Conservation (phyloP, 64 coral and sea anemone species). For the Pocillopora verrucosa region DNA sequence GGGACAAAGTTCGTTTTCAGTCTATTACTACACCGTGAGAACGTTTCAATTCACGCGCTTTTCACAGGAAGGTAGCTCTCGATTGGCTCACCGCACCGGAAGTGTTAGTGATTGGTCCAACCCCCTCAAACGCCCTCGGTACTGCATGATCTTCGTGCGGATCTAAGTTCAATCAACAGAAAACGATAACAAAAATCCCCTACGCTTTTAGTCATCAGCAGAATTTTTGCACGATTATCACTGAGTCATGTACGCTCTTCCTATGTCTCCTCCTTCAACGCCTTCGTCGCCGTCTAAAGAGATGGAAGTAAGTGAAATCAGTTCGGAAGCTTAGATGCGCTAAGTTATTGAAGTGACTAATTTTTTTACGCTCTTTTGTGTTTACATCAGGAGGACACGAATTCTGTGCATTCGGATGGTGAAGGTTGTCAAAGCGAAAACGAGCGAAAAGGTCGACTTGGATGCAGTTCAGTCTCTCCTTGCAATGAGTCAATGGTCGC, state of each 20-base stretch:
- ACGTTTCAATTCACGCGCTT: slow-evolving; percentile 80
- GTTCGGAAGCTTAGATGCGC: background rate
- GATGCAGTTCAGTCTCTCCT: slow-evolving; percentile 97
- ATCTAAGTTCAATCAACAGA: slow-evolving; percentile 92
- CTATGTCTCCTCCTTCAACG: slow-evolving; percentile 98
- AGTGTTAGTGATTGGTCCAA: slow-evolving; percentile 71
- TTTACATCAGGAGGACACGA: slow-evolving; percentile 65
- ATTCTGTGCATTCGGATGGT: slow-evolving; percentile 30
- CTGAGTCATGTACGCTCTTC: slow-evolving; percentile 76
- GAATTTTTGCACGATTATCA: slow-evolving; percentile 54
- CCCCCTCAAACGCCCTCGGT: slow-evolving; percentile 73
- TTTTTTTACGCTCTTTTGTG: slow-evolving; percentile 20
- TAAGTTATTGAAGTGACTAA: slow-evolving; percentile 5
- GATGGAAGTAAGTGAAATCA: slow-evolving; percentile 88
- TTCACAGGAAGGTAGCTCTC: slow-evolving; percentile 81
- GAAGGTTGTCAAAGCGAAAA: slow-evolving; percentile 51
- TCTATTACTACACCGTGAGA: slow-evolving; percentile 76
- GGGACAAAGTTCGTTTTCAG: slow-evolving; percentile 62
- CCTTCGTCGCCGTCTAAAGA: slow-evolving; percentile 73
- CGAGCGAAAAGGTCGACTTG: slow-evolving; percentile 77
- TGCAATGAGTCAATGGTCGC: slow-evolving; percentile 98
- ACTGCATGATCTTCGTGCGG: slow-evolving; percentile 91
- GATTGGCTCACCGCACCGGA: slow-evolving; percentile 71
- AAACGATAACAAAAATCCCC: slow-evolving; percentile 77
- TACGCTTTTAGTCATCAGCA: slow-evolving; percentile 27